Base-by-base conservation (phyloP, 2,888 invertebrate genomes). In the Drosophila gaucha region DNA sequence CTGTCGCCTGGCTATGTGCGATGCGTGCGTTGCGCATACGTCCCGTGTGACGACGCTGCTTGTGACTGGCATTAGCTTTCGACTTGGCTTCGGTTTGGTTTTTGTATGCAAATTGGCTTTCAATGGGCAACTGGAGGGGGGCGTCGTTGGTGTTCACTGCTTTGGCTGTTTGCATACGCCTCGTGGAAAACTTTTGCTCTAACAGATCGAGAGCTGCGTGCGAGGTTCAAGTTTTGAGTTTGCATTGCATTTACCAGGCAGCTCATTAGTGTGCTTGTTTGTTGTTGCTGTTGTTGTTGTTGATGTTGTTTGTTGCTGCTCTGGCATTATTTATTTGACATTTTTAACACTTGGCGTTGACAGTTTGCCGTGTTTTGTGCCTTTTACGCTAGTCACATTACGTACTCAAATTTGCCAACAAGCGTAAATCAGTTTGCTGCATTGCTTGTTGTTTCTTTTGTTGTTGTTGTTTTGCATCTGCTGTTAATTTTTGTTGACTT, bases 61-160 rank as follows among this genome's bases (percentile, higher is more conserved):
- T 67, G 57, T 62, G 71, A 65, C 52, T 49, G 57, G 26, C 41
- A 73, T 69, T 65, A 77, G 63, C 56, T 63, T 66, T 60, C 43
- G 59, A 28, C 51, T 74, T 74, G 51, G 39, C 69, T 50, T 52
- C 64, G 33, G 18, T 49, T 70, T 38, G 41, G 50, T 64, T 78
- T 78, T 70, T 74, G 84, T 85, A 84, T 84, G 88, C 86, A 85
- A 84, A 87, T 82, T 72, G 63, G 44, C 62, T 55, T 56, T 38
- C 22, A 33, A 39, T 33, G 35, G 26, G 35, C 10, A 12, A 24
- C 12, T 8, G 31, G 16, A 18, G 10, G 28, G 16, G 6, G 20
- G 9, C 4, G 30, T 1, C 2, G 44, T 2, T 31, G 55, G 6
- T 28, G 52, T 31, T 36, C 14, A 33, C 50, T 24, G 52, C 30